These are phyloP conservation scores for Neogale vison DNA, from an alignment of 2,113 vertebrate genomes.

Conservation along the genomic window DNA sequence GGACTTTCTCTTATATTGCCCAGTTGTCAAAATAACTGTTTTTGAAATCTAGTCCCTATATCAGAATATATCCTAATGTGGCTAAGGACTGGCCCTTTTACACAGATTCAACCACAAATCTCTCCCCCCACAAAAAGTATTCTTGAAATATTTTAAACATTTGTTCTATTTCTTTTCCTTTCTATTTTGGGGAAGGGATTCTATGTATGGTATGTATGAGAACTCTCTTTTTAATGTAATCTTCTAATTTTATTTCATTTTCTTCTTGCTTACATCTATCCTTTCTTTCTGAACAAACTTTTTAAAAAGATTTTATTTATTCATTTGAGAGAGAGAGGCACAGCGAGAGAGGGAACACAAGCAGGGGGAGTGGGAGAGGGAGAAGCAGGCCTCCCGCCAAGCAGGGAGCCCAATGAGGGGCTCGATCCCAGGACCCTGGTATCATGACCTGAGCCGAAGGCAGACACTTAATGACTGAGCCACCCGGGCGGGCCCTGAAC, in stretches of 20 bases:
- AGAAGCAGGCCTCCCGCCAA: too few species aligned
- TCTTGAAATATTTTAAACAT: background rate
- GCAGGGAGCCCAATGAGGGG: too few species aligned
- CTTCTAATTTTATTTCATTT: background rate
- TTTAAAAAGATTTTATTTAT: too few species aligned
- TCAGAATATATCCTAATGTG: background rate
- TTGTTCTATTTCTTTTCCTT: too few species aligned
- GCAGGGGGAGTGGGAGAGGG: too few species aligned
- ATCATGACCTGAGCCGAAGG: too few species aligned
- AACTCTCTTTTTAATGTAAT: background rate
- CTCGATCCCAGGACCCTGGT: too few species aligned
- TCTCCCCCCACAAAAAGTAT: background rate
- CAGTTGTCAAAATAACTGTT: background rate
- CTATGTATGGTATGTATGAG: background rate
- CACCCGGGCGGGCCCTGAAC: background rate
- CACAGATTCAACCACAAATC: background rate
- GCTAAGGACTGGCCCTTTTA: background rate
- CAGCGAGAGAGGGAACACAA: too few species aligned
- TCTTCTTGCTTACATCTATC: background rate
- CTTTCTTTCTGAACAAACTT: background rate
- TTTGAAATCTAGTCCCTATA: background rate
- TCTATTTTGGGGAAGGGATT: background rate
- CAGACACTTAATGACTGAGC: too few species aligned
- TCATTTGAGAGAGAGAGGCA: too few species aligned
- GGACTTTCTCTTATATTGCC: background rate